A percentile compares a stretch with the other conserved stretches of the same genome.
Evolutionary conservation across 2,113 vertebrate genomes (phyloP).

Genomic region (Ictidomys tridecemlineatus): DNA sequence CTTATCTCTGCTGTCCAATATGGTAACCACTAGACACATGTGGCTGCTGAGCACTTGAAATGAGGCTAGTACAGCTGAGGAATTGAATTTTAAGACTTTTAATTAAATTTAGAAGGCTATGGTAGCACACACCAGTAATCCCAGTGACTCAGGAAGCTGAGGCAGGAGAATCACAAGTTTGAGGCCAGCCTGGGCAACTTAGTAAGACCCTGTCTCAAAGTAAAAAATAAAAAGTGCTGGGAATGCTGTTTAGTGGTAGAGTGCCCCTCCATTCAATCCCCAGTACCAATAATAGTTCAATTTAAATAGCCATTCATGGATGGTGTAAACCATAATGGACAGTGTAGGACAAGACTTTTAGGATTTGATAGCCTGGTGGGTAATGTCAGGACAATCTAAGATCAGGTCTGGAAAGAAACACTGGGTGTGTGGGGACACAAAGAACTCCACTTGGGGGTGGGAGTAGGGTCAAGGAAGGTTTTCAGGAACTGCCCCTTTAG

Average conservation of each 20-base stretch:
- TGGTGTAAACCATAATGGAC: conserved; percentile 13
- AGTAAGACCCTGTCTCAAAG: no score
- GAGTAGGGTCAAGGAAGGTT: background rate
- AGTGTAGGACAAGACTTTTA: conserved; percentile 37
- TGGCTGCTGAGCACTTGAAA: conserved; percentile 43
- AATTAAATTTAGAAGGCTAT: no score
- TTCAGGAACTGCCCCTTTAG: conserved; percentile 16
- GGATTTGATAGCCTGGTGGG: background rate
- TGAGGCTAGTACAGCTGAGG: background rate
- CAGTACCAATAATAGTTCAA: background rate
- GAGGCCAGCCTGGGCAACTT: no score
- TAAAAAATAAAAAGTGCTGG: no score
- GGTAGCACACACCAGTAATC: no score
- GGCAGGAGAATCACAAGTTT: no score
- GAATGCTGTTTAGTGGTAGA: no score
- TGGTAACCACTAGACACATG: background rate
- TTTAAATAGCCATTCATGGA: background rate
- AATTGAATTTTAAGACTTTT: background rate
- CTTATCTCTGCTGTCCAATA: background rate
- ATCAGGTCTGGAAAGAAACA: conserved; percentile 3
- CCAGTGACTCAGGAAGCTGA: no score
- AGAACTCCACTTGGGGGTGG: background rate
- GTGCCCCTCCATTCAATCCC: no score
- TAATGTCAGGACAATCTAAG: conserved; percentile 17
- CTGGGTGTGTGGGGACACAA: background rate